Evolutionary conservation across 2,797 vertebrate genomes (phyloP).

Genomic region (Threskiornis aethiopicus): DNA sequence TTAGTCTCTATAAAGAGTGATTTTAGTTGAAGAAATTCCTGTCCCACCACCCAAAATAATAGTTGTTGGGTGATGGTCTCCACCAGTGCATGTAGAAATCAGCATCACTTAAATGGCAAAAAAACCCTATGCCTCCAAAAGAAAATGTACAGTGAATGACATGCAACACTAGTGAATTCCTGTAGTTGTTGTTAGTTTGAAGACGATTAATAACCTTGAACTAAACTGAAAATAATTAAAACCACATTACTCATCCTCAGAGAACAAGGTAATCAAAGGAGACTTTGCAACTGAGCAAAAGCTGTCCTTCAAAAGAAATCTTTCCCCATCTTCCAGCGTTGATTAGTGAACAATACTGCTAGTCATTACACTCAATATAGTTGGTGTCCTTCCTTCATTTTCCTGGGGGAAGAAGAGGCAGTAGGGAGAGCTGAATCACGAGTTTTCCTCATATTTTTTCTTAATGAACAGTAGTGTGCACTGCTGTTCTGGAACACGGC

Average conservation of each 20-base stretch:
- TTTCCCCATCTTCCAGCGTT: background rate
- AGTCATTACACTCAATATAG: conserved; percentile 20
- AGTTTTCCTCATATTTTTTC: conserved; percentile 40
- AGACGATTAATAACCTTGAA: conserved; percentile 32
- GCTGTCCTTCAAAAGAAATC: conserved; percentile 34
- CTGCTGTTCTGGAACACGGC: background rate
- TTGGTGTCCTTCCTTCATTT: conserved; percentile 51
- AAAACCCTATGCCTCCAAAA: background rate
- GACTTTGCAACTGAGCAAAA: conserved; percentile 50
- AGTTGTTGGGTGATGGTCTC: background rate
- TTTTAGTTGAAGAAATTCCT: background rate
- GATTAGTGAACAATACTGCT: conserved; percentile 5
- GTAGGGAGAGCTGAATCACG: conserved; percentile 58
- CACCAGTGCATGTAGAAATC: background rate
- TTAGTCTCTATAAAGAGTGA: background rate
- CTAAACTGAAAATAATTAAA: conserved; percentile 35
- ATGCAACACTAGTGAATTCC: background rate
- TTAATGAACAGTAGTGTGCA: background rate
- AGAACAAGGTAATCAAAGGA: conserved; percentile 37
- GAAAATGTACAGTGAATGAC: background rate
- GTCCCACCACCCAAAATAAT: background rate
- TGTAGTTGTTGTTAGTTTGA: background rate
- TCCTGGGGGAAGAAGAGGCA: conserved; percentile 13
- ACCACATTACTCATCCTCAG: conserved; percentile 54
- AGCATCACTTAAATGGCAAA: background rate